Base-by-base conservation (phyloP, 2,888 invertebrate genomes). In the Metalampra italica region DNA sequence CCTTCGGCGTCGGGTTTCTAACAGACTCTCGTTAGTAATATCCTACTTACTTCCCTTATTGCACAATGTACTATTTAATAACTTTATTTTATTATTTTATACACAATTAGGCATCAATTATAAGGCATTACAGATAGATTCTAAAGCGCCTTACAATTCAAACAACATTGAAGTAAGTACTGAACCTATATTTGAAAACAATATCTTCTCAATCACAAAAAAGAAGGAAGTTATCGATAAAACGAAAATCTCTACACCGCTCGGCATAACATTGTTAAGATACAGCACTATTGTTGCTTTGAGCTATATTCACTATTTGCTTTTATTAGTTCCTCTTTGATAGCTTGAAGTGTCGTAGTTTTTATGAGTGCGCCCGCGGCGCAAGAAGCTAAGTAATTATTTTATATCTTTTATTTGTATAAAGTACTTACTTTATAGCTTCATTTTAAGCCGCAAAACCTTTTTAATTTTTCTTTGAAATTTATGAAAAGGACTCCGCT, bases 291-390 rank as follows among this genome's bases (percentile, higher is more conserved):
- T 71, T 71, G 71, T 74, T 68, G 71, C 71, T 69, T 48, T 51
- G 37, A 64, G 68, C 73, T 73, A 68, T 69, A 69, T 74, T n/a
- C 68, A 71, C 67, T 69, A 68, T 74, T 76, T 71, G 68, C 70
- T 78, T 82, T 82, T 82, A 82, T 81, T 81, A 78, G 73, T 70
- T 60, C 61, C 69, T 71, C 72, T 82, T 77, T 80, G 78, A 80
- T 78, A 74, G 75, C 67, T 66, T 62, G 66, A 71, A 76, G 77
- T 78, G 77, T 71, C 73, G 72, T 66, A 69, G 73, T 78, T 82
- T 82, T 82, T 78, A 78, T 69, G 64, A 70, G 66, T 59, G 59
- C 62, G 58, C 70, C 66, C 64, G 62, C 58, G 57, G 61, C 57
- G 59, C 55, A 59, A 64, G 61, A 63, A 64, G 60, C 60, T 66